These are phyloP conservation scores for Sterrhoptilus dennistouni DNA, from an alignment of 2,113 vertebrate genomes.

Conservation along the genomic window DNA sequence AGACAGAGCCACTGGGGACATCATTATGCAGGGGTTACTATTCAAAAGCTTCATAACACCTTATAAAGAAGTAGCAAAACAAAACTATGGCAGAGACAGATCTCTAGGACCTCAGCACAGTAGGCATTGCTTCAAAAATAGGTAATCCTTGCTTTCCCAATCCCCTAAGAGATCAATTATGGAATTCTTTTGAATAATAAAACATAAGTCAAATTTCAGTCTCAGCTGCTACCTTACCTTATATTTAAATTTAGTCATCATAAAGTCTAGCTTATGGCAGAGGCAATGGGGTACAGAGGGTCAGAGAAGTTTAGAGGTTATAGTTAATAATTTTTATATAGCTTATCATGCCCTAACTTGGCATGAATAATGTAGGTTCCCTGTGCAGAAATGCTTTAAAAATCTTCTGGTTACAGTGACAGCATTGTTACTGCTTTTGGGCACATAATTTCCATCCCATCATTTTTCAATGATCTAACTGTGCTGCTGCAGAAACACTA, in stretches of 20 bases:
- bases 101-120: not conserved
- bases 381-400: not conserved
- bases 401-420: not conserved
- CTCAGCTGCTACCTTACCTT: not conserved
- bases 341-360: not conserved
- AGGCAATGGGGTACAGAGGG: not conserved
- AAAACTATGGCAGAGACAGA: not conserved
- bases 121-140: not conserved
- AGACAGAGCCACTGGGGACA: not conserved
- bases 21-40: not conserved
- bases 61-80: not conserved
- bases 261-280: not conserved
- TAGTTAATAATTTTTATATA: not conserved
- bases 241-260: not conserved
- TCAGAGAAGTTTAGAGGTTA: not conserved
- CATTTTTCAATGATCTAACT: not conserved
- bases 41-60: not conserved
- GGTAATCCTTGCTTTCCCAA: not conserved
- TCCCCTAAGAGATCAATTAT: conserved; percentile 40
- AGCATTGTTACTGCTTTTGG: not conserved
- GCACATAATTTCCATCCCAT: not conserved
- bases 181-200: not conserved
- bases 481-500: not conserved
- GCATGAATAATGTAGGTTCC: not conserved
- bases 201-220: not conserved